phyloP scores from a whole-genome alignment of 2,888 invertebrate species.

The Thelaira solivaga region DNA sequence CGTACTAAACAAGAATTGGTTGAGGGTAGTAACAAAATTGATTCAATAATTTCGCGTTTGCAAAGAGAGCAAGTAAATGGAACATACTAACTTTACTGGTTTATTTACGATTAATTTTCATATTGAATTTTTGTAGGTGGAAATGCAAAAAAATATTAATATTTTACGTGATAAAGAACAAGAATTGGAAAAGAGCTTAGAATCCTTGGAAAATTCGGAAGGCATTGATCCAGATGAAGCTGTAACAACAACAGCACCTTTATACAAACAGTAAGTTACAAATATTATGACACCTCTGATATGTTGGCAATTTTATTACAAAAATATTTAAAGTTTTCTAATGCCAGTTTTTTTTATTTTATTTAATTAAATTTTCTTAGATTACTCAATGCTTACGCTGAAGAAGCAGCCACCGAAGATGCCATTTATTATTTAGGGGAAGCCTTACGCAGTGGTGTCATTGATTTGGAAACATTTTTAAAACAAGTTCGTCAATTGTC shows the following conservation, averaged over 20 bases:
- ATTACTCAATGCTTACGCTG: conserved; percentile 94
- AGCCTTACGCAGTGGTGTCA: conserved; percentile 92
- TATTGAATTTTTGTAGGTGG: conserved; percentile 78
- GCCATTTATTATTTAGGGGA: conserved; percentile 99
- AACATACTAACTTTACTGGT: background rate
- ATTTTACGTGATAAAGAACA: conserved; percentile 91
- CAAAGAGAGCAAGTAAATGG: conserved; percentile 82
- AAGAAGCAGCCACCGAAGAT: conserved; percentile 98
- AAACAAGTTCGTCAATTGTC: conserved; percentile 97
- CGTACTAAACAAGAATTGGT: conserved; percentile 91
- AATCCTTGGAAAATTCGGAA: conserved; percentile 86
- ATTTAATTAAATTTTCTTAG: conserved; percentile 75
- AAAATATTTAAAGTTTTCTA: background rate
- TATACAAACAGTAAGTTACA: conserved; percentile 95
- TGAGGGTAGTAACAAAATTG: conserved; percentile 89
- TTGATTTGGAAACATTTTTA: conserved; percentile 96
- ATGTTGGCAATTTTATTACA: background rate
- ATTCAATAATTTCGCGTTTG: conserved; percentile 86
- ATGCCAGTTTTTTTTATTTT: background rate
- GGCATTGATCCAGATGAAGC: conserved; percentile 96
- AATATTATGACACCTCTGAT: too few relatives aligned
- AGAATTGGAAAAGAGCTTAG: conserved; percentile 89
- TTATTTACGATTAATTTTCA: background rate
- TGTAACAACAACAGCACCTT: conserved; percentile 95
- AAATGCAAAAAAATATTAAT: conserved; percentile 89